A percentile compares a stretch with the other conserved stretches of the same genome.
Conservation (phyloP, 2,888 invertebrate genomes). For the Aporophyla nigra region DNA sequence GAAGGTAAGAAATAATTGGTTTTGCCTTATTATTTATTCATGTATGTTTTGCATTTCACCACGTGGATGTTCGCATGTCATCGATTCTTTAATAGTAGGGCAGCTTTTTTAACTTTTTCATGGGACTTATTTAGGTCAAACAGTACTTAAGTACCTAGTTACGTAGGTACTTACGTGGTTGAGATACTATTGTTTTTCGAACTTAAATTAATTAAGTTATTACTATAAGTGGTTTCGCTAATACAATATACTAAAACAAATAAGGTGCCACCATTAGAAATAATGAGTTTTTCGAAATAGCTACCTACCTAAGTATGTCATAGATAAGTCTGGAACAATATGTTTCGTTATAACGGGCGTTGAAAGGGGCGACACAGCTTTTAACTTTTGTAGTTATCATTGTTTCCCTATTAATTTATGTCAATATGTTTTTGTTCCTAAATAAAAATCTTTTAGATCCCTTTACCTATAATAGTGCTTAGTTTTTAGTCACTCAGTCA, state of each 20-base stretch:
- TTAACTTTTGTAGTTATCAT: no score
- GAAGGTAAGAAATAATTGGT: conserved; percentile 72
- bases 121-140: conserved; percentile 24
- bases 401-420: no score
- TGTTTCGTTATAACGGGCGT: no score
- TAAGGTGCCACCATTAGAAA: neutral
- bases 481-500: neutral
- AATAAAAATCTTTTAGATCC: no score
- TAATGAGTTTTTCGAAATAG: neutral
- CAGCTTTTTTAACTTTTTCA: neutral
- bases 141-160: neutral
- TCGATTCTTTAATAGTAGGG: conserved; percentile 32
- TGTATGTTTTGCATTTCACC: conserved; percentile 40
- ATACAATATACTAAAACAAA: neutral
- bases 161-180: neutral
- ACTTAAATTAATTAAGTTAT: neutral
- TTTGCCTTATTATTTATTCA: conserved; percentile 48
- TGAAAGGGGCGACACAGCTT: no score
- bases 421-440: no score
- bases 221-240: neutral
- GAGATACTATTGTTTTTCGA: neutral
- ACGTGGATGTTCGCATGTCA: conserved; percentile 30
- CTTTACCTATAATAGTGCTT: neutral
- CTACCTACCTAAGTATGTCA: no score
- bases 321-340: no score